A percentile compares a stretch with the other conserved stretches of the same genome.
Evolutionary conservation across 2,888 invertebrate genomes (phyloP).

Genomic region (Steinernema hermaphroditum): DNA sequence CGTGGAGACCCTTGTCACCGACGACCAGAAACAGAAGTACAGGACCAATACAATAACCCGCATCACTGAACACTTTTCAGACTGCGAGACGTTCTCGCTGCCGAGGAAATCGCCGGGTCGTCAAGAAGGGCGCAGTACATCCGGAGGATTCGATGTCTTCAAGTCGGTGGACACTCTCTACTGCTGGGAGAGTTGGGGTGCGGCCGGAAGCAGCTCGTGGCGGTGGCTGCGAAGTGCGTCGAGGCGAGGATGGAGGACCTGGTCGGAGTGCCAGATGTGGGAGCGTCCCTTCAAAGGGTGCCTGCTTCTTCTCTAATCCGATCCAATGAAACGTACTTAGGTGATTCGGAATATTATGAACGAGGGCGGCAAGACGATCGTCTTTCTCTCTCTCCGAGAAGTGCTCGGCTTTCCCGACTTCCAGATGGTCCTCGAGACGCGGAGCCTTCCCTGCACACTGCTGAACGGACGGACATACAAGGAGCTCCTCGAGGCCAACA

Average conservation of each 20-base stretch:
- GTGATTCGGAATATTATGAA: not conserved
- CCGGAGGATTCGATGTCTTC: not conserved
- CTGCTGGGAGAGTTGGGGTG: conserved; percentile 14
- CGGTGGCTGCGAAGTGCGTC: not conserved
- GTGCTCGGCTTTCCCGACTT: not conserved
- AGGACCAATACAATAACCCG: not conserved
- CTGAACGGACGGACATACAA: not conserved
- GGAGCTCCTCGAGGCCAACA: not conserved
- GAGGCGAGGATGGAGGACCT: not conserved
- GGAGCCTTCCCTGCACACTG: not conserved
- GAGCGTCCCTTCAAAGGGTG: not conserved
- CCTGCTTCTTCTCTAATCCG: not conserved
- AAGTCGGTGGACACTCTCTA: not conserved
- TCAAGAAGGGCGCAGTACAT: not conserved
- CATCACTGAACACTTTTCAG: too few relatives aligned
- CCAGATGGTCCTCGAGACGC: not conserved
- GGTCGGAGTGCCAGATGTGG: not conserved
- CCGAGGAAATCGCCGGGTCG: not conserved
- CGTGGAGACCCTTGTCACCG: not conserved
- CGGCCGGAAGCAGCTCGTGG: not conserved
- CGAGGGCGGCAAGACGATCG: not conserved
- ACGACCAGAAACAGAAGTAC: not conserved
- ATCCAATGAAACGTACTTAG: not conserved
- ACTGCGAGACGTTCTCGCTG: not conserved
- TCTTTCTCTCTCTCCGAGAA: not conserved